Percentiles rank a stretch among this genome's conserved stretches.
These are phyloP conservation scores for Ostrea edulis DNA, from an alignment of 1,140 invertebrate genomes.

Conservation along the genomic window DNA sequence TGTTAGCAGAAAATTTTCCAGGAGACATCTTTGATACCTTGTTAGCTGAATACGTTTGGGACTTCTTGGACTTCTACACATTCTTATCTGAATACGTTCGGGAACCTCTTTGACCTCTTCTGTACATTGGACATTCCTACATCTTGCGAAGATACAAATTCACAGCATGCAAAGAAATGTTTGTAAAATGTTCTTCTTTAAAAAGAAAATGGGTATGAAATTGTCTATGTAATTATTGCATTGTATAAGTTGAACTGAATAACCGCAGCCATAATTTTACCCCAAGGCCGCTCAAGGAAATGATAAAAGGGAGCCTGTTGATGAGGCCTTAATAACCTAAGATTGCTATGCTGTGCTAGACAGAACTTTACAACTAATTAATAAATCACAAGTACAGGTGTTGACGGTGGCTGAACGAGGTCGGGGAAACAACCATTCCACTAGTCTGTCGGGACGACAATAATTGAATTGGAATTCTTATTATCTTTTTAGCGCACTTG, in stretches of 20 bases:
- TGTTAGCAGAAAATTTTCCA: not conserved
- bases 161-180: slow-evolving; percentile 14
- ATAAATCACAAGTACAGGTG: not conserved
- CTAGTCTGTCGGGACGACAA: not conserved
- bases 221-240: not conserved
- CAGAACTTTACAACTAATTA: not conserved
- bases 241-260: not conserved
- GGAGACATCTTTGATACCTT: too few species aligned
- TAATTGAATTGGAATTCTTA: not conserved
- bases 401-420: not conserved
- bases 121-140: not conserved
- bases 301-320: not conserved
- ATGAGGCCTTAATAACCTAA: not conserved
- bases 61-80: not conserved
- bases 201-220: not conserved
- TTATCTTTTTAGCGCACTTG: not conserved
- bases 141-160: not conserved
- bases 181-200: not conserved
- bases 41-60: not conserved
- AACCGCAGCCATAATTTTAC: slow-evolving; percentile 10
- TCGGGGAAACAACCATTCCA: not conserved
- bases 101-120: not conserved
- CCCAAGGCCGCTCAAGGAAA: not conserved
- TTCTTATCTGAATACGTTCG: not conserved
- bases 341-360: not conserved